Evolutionary conservation across 2,797 vertebrate genomes (phyloP), one percentile per base, ranked within the genome.

Genomic region (Tangara arthus): DNA sequence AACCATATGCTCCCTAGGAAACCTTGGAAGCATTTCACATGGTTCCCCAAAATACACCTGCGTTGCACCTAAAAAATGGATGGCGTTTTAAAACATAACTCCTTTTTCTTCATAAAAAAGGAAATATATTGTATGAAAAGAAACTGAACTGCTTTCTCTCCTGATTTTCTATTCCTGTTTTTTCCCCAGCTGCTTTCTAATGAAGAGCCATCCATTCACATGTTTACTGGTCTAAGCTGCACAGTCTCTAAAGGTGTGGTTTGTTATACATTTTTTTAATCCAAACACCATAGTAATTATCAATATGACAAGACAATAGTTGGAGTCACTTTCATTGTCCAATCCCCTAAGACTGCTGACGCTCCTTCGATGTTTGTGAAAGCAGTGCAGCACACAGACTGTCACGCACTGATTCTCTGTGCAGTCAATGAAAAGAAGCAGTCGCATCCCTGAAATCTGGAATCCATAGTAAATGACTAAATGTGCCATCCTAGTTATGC

Each of bases 1-100:
- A 89, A 70, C 83, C 77, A 73, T 89, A 83, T 94, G 86, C 19
- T 92, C 61, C 34, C 42, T 79, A 78, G 55, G 34, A 88, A 92
- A 82, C 56, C 52, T 63, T 91, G 55, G 64, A 82, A 84, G 19
- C 27, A 39, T 82, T 91, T 65, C 30, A 61, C 3, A 9, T 52
- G 42, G 32, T 35, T 75, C 30, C 35, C 28, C 52, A 66, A 88
- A 81, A 90, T 24, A 49, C 4, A 41, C 9, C 42, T 60, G 66
- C 39, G 32, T 52, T 68, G 49, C 11, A 70, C 22, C 28, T 91
- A 46, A 70, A n/a, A 73, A 93, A 66, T 26, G 0, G 35, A 46
- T 16, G 52, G 9, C 12, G 7, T 81, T 89, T 78, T 24, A 65
- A 81, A 80, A 63, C 5, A 42, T 30, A 63, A 61, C 5, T 4